phyloP scores from a whole-genome alignment of 2,797 vertebrate species.

The Erithacus rubecula region DNA sequence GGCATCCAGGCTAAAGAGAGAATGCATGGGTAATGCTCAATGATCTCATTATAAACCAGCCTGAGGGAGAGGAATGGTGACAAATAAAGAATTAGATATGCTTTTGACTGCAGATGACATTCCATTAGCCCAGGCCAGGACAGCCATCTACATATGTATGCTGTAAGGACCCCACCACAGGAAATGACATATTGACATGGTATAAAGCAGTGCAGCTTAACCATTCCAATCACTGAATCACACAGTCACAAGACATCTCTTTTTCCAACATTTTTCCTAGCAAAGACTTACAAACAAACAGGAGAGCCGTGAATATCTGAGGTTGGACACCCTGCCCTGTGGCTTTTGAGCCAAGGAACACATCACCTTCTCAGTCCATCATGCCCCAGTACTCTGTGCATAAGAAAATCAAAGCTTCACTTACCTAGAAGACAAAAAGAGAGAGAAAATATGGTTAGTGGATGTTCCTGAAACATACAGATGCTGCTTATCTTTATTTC shows the following conservation, averaged over 20 bases:
- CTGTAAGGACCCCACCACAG: neutral
- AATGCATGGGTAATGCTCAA: neutral
- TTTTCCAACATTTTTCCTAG: neutral
- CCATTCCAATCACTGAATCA: neutral
- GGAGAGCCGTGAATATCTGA: neutral
- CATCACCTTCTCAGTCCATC: neutral
- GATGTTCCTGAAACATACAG: conserved; percentile 1
- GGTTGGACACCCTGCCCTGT: neutral
- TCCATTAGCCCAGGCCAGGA: neutral
- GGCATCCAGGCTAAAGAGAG: neutral
- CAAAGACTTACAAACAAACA: conserved; percentile 45
- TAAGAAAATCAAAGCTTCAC: conserved; percentile 63
- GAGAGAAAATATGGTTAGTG: conserved; percentile 1
- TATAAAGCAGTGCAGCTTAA: neutral
- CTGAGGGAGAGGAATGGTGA: neutral
- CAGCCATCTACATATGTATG: neutral
- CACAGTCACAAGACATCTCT: neutral
- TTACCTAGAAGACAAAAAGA: conserved; percentile 74
- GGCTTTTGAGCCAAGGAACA: neutral
- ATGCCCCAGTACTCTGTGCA: neutral
- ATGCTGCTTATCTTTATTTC: conserved; percentile 11
- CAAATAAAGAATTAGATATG: neutral
- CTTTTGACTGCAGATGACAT: neutral
- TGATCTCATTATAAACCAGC: neutral
- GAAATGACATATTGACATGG: neutral